Evolutionary conservation across 1,140 invertebrate species (phyloP), one percentile per base, ranked within the genome.

Genomic region (Ptiloglossa arizonensis): DNA sequence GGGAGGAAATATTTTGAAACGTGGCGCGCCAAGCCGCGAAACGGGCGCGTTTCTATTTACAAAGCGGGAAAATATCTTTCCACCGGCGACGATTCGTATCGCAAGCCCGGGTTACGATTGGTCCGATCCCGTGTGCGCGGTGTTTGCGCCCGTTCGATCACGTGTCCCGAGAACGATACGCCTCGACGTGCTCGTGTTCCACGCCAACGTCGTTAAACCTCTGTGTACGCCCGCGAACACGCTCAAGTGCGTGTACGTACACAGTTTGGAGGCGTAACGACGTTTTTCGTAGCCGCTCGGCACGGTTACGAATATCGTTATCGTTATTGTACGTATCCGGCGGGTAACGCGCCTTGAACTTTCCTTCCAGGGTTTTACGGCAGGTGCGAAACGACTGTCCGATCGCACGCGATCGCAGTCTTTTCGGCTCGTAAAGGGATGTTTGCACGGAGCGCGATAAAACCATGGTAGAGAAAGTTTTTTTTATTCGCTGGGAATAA

Each of bases 141-240:
- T 17, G 48, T 35, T 68, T 29, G 38, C 24, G 29, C 32, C 24
- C 5, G 56, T 46, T 62, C 54, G 72, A 80, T 64, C n/a, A 79
- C 69, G 62, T 78, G 68, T 79, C 68, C 48, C n/a, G 38, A 54
- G 59, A 54, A 54, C 72, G 57, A 77, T 81, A 77, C 63, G 46
- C 79, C 29, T 56, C 75, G 76, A 73, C 75, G 79, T 67, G 54
- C 56, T 68, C 56, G 46, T 56, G 6, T 81, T 83, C 72, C 73
- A 76, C 60, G 68, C 35, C 50, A 56, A 35, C 52, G 60, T 19
- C 15, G 62, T 64, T 44, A 32, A 44, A 48, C 44, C 17, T 32
- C 35, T 29, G 17, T 46, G 22, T 60, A 35, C 17, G 29, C 15
- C 17, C 4, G 29, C 17, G n/a, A 72, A 69, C 80, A 63, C 46